A percentile compares a stretch with the other conserved stretches of the same genome.
Evolutionary conservation across 2,888 invertebrate genomes (phyloP).

Genomic region (Noctua fimbriata): DNA sequence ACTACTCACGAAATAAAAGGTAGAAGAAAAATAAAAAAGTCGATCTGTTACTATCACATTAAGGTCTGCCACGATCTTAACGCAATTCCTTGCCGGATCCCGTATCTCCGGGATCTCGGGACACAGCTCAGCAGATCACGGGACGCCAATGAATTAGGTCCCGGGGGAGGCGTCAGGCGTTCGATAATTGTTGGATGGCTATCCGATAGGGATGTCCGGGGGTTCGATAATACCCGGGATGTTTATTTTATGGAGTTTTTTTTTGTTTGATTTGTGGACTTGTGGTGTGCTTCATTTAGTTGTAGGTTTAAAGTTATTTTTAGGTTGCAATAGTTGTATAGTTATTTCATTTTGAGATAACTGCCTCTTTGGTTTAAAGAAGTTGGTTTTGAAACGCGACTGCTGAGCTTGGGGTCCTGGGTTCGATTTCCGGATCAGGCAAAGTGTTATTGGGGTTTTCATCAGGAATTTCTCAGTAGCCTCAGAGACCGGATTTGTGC

Average conservation of each 20-base stretch:
- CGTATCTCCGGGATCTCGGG: conserved; percentile 61
- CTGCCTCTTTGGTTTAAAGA: background rate
- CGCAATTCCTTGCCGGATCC: conserved; percentile 56
- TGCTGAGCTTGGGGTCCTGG: no score
- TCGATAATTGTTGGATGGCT: conserved; percentile 67
- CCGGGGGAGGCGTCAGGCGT: conserved; percentile 63
- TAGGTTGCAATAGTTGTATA: background rate
- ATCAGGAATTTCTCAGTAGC: no score
- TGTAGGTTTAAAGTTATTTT: background rate
- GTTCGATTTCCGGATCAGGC: no score
- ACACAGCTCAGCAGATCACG: conserved; percentile 69
- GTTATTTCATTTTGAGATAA: background rate
- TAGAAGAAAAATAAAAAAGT: conserved; percentile 55
- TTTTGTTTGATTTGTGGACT: background rate
- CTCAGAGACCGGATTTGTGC: no score
- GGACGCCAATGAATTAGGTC: conserved; percentile 67
- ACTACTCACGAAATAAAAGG: conserved; percentile 43
- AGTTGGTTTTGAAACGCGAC: no score
- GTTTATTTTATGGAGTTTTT: conserved; percentile 24
- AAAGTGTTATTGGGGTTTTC: no score
- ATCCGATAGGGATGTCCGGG: conserved; percentile 51
- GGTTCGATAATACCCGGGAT: conserved; percentile 26
- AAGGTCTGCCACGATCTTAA: conserved; percentile 65
- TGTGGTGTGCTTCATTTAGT: background rate
- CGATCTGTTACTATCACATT: conserved; percentile 65